Percentiles rank a stretch among this genome's conserved stretches.
phyloP scores from a whole-genome alignment of 2,797 vertebrate species.

The Aeoliscus strigatus region DNA sequence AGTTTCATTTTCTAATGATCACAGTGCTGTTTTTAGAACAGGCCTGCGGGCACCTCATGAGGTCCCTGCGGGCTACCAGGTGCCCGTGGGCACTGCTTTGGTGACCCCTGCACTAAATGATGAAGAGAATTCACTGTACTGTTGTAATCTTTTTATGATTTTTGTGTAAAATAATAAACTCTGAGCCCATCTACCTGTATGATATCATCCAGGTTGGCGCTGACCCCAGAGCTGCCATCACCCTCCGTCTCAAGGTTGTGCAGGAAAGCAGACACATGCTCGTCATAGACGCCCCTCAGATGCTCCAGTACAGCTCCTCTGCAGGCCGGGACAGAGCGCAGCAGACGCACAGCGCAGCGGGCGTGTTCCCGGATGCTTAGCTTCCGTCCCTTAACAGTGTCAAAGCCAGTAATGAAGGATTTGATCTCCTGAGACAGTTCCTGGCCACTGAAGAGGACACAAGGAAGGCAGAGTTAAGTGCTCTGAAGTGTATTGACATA shows the following conservation, averaged over 20 bases:
- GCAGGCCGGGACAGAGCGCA: conserved; percentile 85
- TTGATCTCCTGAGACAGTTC: conserved; percentile 90
- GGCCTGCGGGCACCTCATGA: too few species aligned
- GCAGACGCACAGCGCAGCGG: conserved; percentile 84
- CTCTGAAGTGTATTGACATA: too few species aligned
- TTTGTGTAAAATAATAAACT: background rate
- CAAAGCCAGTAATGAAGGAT: conserved; percentile 87
- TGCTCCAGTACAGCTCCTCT: conserved; percentile 87
- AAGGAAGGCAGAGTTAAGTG: background rate
- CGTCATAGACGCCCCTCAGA: conserved; percentile 86
- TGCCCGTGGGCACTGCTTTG: too few species aligned
- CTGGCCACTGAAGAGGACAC: conserved; percentile 72
- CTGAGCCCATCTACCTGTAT: conserved; percentile 55
- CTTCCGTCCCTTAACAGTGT: conserved; percentile 83
- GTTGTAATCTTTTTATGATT: background rate
- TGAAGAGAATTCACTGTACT: background rate
- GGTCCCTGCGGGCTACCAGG: too few species aligned
- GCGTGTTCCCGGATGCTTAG: conserved; percentile 86
- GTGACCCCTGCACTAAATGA: too few species aligned
- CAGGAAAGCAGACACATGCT: conserved; percentile 84
- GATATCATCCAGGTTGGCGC: conserved; percentile 74
- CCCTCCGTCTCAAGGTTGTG: conserved; percentile 78
- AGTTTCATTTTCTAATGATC: too few species aligned
- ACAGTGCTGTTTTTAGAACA: too few species aligned
- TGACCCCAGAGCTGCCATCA: conserved; percentile 50